Evolutionary conservation across 2,888 invertebrate species (phyloP).

Genomic region (Drosophila suboccidentalis): DNA sequence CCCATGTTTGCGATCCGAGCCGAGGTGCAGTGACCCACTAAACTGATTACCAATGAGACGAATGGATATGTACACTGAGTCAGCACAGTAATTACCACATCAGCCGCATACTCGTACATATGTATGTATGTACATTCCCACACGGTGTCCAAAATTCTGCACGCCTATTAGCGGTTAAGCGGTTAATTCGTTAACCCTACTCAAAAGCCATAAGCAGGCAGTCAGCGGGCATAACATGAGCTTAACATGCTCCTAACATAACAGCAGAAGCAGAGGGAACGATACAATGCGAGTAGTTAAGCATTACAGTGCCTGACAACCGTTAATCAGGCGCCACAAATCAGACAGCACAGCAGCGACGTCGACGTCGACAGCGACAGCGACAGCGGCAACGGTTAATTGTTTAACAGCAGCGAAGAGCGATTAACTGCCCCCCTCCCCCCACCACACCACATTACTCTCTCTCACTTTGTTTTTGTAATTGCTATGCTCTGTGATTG

Average conservation of each 20-base stretch:
- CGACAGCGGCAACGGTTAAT: slow-evolving; percentile 32
- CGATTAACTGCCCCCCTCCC: slow-evolving; percentile 26
- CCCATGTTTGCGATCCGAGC: slow-evolving; percentile 36
- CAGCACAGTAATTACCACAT: slow-evolving; percentile 19
- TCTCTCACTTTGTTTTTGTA: slow-evolving; percentile 7
- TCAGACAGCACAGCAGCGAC: slow-evolving; percentile 42
- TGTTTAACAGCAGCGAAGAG: slow-evolving; percentile 45
- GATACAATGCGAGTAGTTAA: slow-evolving; percentile 36
- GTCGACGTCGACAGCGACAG: slow-evolving; percentile 18
- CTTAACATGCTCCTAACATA: slow-evolving; percentile 53
- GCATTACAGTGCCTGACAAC: slow-evolving; percentile 59
- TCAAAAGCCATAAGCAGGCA: slow-evolving; percentile 51
- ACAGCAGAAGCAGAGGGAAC: slow-evolving; percentile 22
- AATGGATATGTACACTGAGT: slow-evolving; percentile 27
- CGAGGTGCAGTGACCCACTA: slow-evolving; percentile 57
- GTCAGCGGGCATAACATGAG: slow-evolving; percentile 36
- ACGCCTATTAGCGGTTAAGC: slow-evolving; percentile 52
- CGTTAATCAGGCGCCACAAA: slow-evolving; percentile 77
- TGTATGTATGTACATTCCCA: slow-evolving; percentile 30
- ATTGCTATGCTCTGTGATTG: slow-evolving; percentile 51
- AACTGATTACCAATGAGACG: slow-evolving; percentile 23
- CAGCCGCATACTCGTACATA: not conserved
- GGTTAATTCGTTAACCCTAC: slow-evolving; percentile 64
- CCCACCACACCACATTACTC: not conserved
- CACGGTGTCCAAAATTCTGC: slow-evolving; percentile 30